Evolutionary conservation across 2,797 vertebrate species (phyloP), one percentile per base, ranked within the genome.

Genomic region (Tenualosa thibaudeaui): DNA sequence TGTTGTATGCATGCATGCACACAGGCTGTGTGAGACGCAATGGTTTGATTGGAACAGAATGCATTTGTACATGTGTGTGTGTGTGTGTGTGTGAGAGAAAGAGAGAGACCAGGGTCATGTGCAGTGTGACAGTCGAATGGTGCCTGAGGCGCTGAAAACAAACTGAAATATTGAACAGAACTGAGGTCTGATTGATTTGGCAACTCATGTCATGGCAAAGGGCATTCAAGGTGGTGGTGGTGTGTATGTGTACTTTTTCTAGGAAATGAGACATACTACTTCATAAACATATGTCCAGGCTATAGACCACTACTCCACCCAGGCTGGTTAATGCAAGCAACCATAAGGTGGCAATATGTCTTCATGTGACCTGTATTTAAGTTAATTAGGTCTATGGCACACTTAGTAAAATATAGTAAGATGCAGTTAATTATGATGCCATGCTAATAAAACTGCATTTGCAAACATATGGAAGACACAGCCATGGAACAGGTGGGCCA

Each of bases 401-500:
- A 62, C 22, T 62, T n/a, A 58, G 22, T 17, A 56, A 56, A 56
- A 56, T 31, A 1, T 24, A 60, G 6, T n/a, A 7, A 62, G 58
- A 40, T 19, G 5, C 22, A 19, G 71, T 78, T 22, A 7, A 43
- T 15, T 7, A 75, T 75, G 15, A 19, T 22, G 17, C 40, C 37
- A 75, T 75, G 68, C 17, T 3, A 78, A 78, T 22, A 5, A 19
- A 78, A 78, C 40, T 46, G 71, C 17, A 78, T 17, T 78, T 7
- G 40, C 5, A 78, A 43, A 56, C 54, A 22, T 56, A 22, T 56
- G 54, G 54, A 56, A 13, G 7, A 43, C 24, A 78, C 3, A 78
- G 5, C 43, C 19, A 40, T 78, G 46, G 71, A 78, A 78, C 71
- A 78, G 71, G 71, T 78, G 71, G 40, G 40, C 71, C 37, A 78